Conservation (phyloP, 2,113 vertebrate species). For the Mormoops blainvillei region DNA sequence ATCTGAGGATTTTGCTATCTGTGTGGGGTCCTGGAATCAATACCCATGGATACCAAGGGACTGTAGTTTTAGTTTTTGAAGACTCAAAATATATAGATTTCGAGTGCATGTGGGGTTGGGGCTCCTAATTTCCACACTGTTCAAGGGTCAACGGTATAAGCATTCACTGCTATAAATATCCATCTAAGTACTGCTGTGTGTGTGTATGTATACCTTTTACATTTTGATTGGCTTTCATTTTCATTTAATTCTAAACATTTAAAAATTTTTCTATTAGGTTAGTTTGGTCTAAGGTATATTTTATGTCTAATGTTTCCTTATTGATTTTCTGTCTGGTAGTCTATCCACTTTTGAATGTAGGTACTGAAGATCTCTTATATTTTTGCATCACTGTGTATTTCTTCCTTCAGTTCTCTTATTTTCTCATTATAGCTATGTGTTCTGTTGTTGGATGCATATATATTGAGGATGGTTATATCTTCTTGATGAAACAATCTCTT, state of each 20-base stretch:
- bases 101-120: neutral
- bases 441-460: neutral
- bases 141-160: neutral
- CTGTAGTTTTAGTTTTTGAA: neutral
- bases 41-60: neutral
- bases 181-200: neutral
- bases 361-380: neutral
- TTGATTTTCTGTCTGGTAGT: neutral
- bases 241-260: no score
- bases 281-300: neutral
- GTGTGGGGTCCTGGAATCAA: neutral
- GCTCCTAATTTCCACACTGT: neutral
- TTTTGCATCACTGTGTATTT: neutral
- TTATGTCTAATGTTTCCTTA: neutral
- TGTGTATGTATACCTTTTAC: neutral
- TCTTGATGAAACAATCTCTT: neutral
- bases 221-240: neutral
- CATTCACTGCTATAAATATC: neutral
- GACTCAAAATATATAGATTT: neutral
- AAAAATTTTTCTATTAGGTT: neutral
- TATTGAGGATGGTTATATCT: neutral
- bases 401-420: neutral
- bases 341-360: neutral
- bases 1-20: neutral
- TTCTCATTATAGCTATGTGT: neutral